A percentile compares a stretch with the other conserved stretches of the same genome.
phyloP scores from a whole-genome alignment of 2,797 vertebrate species.

The Picus viridis region DNA sequence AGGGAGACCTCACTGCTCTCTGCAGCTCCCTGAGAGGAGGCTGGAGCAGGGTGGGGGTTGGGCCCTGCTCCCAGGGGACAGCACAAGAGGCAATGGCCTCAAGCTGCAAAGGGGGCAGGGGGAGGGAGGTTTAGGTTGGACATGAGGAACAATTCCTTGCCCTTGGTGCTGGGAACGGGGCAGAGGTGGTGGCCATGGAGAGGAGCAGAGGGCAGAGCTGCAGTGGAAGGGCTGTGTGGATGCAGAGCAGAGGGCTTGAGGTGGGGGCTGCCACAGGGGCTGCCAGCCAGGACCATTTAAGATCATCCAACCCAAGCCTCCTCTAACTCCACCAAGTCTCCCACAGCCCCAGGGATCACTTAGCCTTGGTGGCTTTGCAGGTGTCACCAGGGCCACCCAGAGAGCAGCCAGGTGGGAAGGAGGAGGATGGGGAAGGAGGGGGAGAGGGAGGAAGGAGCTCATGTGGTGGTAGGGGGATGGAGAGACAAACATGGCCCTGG shows the following conservation, averaged over 20 bases:
- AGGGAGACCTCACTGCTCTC: too few species aligned
- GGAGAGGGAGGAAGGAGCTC: background rate
- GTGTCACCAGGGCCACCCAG: background rate
- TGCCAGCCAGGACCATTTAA: rapidly evolving
- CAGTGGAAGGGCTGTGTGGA: background rate
- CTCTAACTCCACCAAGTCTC: background rate
- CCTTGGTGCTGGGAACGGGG: background rate
- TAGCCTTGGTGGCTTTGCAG: rapidly evolving
- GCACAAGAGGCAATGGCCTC: too few species aligned
- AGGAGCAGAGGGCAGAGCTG: background rate
- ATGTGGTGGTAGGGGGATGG: rapidly evolving
- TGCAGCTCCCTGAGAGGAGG: too few species aligned
- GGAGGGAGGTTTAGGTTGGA: too few species aligned
- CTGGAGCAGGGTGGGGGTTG: too few species aligned
- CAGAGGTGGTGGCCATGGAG: background rate
- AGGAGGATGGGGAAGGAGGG: background rate
- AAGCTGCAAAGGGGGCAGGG: too few species aligned
- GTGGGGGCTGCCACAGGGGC: rapidly evolving
- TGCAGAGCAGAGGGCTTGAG: background rate
- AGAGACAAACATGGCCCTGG: rapidly evolving
- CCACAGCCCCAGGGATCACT: rapidly evolving
- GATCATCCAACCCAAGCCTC: too few species aligned
- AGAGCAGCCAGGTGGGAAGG: background rate
- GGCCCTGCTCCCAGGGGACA: too few species aligned
- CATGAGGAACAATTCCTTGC: too few species aligned